A percentile compares a stretch with the other conserved stretches of the same genome.
Evolutionary conservation across 2,888 invertebrate genomes (phyloP).

Genomic region (Philhelius pedissequus): DNA sequence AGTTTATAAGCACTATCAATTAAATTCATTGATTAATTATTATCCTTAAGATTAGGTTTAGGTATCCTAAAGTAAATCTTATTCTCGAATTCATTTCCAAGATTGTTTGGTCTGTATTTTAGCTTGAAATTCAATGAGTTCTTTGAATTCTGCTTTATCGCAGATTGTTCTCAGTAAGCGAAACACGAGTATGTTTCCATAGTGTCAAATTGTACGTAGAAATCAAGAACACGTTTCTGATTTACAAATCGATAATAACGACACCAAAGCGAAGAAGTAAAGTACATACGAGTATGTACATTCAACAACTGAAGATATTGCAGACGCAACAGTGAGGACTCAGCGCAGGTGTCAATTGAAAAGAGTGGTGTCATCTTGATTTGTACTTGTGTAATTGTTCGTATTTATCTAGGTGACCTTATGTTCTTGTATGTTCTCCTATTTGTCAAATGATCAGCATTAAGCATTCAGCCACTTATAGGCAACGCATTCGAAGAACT

Average conservation of each 20-base stretch:
- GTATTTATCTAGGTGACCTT: not conserved
- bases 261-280: not conserved
- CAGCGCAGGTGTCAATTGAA: not conserved
- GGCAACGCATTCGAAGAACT: not conserved
- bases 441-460: conserved; percentile 11
- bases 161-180: no score
- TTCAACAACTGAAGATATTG: not conserved
- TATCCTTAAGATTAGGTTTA: no score
- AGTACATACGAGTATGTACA: not conserved
- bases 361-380: not conserved
- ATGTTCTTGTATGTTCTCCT: not conserved
- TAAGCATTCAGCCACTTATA: not conserved
- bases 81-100: not conserved
- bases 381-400: not conserved
- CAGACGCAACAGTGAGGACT: not conserved
- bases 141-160: not conserved
- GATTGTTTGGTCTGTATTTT: not conserved
- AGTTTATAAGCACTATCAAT: no score
- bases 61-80: not conserved
- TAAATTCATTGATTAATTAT: no score
- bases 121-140: not conserved
- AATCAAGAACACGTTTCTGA: not conserved
- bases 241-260: not conserved
- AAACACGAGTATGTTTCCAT: not conserved
- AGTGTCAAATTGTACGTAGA: not conserved